phyloP scores from a whole-genome alignment of 1,140 invertebrate species.

The Caenorhabditis inopinata region DNA sequence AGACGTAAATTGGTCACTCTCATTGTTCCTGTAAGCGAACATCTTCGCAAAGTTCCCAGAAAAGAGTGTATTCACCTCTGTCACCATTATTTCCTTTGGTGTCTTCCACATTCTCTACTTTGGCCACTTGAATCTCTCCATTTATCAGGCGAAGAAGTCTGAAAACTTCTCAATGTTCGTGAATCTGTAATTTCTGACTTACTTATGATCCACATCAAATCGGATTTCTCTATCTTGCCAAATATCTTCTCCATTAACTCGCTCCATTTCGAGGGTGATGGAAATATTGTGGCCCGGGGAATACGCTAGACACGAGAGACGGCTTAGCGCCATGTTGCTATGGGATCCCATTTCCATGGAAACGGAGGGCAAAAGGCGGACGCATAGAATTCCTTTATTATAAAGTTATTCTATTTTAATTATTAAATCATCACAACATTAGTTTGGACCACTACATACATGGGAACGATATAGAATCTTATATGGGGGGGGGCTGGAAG shows the following conservation, averaged over 20 bases:
- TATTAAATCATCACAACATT: no score
- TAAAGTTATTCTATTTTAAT: no score
- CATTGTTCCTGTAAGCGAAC: conserved; percentile 17
- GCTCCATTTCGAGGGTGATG: background rate
- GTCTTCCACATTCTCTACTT: conserved; percentile 44
- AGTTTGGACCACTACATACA: no score
- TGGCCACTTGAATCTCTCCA: conserved; percentile 32
- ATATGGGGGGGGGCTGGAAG: no score
- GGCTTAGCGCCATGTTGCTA: no score
- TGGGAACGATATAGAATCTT: background rate
- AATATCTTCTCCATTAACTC: conserved; percentile 29
- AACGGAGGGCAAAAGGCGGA: no score
- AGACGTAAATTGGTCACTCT: conserved; percentile 40
- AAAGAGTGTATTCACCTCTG: background rate
- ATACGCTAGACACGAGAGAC: no score
- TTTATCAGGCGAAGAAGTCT: conserved; percentile 38
- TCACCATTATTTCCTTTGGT: conserved; percentile 48
- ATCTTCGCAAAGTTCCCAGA: background rate
- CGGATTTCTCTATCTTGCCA: conserved; percentile 47
- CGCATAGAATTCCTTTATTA: no score
- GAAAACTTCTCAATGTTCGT: background rate
- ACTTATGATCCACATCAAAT: conserved; percentile 47
- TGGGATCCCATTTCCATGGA: no score
- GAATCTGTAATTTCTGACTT: background rate
- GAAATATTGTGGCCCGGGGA: no score